phyloP scores from a whole-genome alignment of 2,113 vertebrate species.

The Lipophrys pholis region DNA sequence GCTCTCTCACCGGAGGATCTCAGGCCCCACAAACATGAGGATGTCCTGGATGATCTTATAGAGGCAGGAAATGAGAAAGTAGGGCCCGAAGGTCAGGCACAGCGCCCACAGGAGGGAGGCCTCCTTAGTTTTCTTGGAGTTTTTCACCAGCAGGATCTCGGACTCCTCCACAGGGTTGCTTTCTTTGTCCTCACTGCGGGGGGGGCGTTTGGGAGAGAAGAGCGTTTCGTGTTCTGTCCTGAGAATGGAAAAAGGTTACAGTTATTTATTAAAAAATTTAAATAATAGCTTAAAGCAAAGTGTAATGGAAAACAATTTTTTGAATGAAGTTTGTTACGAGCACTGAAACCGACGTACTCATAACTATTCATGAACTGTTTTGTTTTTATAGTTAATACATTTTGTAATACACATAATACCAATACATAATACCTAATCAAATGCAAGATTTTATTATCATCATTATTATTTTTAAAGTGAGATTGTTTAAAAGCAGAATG shows the following conservation, averaged over 20 bases:
- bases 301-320: too few species aligned
- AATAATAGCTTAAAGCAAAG: too few species aligned
- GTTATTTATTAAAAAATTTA: too few species aligned
- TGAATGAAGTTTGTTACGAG: too few species aligned
- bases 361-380: too few species aligned
- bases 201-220: constrained; percentile 79
- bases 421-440: too few species aligned
- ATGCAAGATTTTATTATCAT: too few species aligned
- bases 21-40: constrained; percentile 93
- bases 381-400: too few species aligned
- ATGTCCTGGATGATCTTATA: constrained; percentile 94
- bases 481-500: too few species aligned
- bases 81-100: constrained; percentile 93
- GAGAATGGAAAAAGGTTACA: neutral
- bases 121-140: constrained; percentile 75
- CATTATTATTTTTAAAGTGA: too few species aligned
- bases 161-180: constrained; percentile 85
- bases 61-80: constrained; percentile 94
- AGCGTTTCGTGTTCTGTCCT: constrained; percentile 72
- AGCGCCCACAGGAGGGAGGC: constrained; percentile 92
- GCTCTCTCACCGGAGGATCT: constrained; percentile 88
- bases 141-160: constrained; percentile 88
- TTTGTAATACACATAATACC: too few species aligned
- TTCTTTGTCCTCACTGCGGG: constrained; percentile 61
- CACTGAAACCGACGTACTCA: too few species aligned